Percentiles rank a stretch among this genome's conserved stretches.
Evolutionary conservation across 30 jellyfish, hydroid and myxozoan genomes (phyloP).

Genomic region (Hydractinia symbiolongicarpus): DNA sequence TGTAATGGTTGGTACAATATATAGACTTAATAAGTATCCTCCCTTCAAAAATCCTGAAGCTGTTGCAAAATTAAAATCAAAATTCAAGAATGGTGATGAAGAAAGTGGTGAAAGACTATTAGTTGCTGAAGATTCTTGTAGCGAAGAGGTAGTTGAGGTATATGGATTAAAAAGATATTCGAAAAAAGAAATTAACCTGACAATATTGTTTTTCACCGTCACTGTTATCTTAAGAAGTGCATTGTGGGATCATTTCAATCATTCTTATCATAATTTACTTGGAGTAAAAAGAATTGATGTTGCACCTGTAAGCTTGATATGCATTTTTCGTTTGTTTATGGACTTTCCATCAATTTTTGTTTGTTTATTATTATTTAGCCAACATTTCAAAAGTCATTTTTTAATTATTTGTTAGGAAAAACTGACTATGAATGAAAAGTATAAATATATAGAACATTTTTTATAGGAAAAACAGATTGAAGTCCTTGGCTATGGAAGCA

Average conservation of each 20-base stretch:
- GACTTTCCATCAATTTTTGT: background rate
- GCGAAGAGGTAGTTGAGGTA: conserved; percentile 55
- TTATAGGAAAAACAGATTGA: conserved; percentile 53
- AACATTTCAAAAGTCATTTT: background rate
- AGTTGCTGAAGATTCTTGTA: conserved; percentile 33
- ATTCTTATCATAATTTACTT: conserved; percentile 47
- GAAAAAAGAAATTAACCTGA: conserved; percentile 58
- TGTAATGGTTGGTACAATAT: conserved; percentile 48
- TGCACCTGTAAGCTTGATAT: conserved; percentile 63
- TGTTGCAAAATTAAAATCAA: conserved; percentile 1
- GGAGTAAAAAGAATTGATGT: conserved; percentile 56
- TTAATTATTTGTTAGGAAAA: background rate
- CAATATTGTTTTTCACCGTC: conserved; percentile 50
- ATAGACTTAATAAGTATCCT: conserved; percentile 49
- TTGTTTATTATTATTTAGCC: background rate
- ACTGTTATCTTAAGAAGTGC: conserved; percentile 73
- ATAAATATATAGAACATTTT: background rate
- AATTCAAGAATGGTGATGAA: conserved; percentile 41
- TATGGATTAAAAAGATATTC: conserved; percentile 49
- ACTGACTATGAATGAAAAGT: background rate
- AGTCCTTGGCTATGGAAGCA: conserved; percentile 56
- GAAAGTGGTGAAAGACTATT: conserved; percentile 70
- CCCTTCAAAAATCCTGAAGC: conserved; percentile 45
- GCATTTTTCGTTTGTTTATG: background rate
- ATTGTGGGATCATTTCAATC: conserved; percentile 88